Evolutionary conservation across 2,113 vertebrate genomes (phyloP).

Genomic region (Nesogale talazaci): DNA sequence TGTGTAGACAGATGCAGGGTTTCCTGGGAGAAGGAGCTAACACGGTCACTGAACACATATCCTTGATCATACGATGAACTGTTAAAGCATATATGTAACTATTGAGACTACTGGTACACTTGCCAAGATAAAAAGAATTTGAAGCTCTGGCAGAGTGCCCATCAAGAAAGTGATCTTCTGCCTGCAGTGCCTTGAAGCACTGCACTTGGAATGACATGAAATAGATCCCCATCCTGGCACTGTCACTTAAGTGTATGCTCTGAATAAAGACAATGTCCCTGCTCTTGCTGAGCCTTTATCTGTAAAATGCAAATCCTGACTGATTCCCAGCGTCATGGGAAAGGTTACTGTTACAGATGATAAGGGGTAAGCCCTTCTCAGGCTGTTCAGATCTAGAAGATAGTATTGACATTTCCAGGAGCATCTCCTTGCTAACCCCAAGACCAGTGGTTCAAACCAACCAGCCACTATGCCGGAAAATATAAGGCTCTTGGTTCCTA

Average conservation of each 20-base stretch:
- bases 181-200: neutral
- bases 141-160: neutral
- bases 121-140: slow-evolving; percentile 26
- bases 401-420: neutral
- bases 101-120: neutral
- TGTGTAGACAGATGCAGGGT: neutral
- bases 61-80: neutral
- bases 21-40: neutral
- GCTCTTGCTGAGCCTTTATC: neutral
- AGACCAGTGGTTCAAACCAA: too few species aligned
- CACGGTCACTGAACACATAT: neutral
- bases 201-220: neutral
- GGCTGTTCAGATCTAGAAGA: neutral
- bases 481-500: too few species aligned
- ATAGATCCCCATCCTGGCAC: neutral
- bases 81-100: neutral
- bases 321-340: neutral
- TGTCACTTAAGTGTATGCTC: neutral
- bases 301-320: neutral
- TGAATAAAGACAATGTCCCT: neutral
- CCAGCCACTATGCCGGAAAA: too few species aligned
- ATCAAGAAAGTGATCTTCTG: neutral
- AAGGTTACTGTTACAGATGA: neutral
- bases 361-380: neutral
- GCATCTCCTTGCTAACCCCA: too few species aligned